Evolutionary conservation across 2,113 vertebrate species (phyloP).

Genomic region (Mionectes macconnelli): DNA sequence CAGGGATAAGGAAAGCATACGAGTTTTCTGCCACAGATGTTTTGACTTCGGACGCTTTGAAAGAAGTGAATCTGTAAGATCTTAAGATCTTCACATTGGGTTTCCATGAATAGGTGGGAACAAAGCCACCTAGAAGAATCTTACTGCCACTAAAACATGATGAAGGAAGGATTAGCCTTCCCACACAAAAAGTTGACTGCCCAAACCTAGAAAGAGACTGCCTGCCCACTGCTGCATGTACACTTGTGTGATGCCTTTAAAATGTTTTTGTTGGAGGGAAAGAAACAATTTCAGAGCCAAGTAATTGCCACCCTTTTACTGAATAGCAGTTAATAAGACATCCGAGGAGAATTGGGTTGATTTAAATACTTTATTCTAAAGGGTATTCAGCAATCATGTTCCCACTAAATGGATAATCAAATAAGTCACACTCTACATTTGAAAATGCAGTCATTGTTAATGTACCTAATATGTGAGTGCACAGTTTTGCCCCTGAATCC

Average conservation of each 20-base stretch:
- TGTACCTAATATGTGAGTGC: neutral
- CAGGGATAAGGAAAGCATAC: neutral
- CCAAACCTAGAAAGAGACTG: neutral
- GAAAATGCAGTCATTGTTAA: neutral
- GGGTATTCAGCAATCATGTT: neutral
- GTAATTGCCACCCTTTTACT: conserved; percentile 6
- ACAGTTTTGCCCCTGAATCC: neutral
- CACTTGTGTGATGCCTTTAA: neutral
- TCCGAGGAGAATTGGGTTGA: neutral
- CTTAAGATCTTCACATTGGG: neutral
- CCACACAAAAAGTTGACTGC: neutral
- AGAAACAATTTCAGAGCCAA: neutral
- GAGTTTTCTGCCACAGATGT: neutral
- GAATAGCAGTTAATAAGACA: conserved; percentile 18
- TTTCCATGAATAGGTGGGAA: neutral
- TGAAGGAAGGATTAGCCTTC: neutral
- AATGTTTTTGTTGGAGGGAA: neutral
- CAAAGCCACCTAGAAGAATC: neutral
- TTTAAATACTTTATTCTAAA: conserved; percentile 34
- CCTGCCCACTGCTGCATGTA: neutral
- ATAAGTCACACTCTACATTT: conserved; percentile 23
- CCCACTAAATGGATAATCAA: conserved; percentile 33
- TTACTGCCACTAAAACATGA: neutral
- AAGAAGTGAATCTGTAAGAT: neutral
- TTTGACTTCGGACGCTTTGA: neutral